Evolutionary conservation across 2,113 vertebrate species (phyloP).

Genomic region (Benitochromis conjunctus): DNA sequence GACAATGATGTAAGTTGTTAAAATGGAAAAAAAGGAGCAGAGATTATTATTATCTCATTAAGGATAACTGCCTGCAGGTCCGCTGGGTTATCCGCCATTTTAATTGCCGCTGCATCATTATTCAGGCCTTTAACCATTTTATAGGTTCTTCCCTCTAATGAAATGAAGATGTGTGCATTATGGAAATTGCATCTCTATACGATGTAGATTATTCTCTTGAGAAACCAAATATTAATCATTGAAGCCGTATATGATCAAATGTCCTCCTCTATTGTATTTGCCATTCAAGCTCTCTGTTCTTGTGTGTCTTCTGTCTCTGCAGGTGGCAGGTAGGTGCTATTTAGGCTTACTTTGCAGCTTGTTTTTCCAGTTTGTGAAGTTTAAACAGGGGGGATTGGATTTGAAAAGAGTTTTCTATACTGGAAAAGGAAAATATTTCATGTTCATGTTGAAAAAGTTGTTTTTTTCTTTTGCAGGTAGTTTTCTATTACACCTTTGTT

Average conservation of each 20-base stretch:
- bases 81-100: constrained; percentile 41
- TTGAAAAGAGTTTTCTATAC: background rate
- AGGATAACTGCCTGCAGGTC: constrained; percentile 45
- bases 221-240: background rate
- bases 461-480: background rate
- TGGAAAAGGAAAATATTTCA: background rate
- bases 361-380: background rate
- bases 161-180: constrained; percentile 12
- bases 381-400: background rate
- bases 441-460: background rate
- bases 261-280: background rate
- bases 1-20: background rate
- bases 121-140: constrained; percentile 33
- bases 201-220: constrained; percentile 6
- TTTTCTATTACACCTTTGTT: background rate
- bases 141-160: constrained; percentile 21
- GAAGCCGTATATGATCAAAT: background rate
- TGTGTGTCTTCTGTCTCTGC: background rate
- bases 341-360: background rate
- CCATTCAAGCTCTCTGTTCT: background rate
- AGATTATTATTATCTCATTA: constrained; percentile 50
- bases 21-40: background rate
- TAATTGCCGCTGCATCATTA: constrained; percentile 46
- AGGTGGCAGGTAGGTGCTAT: background rate
- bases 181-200: constrained; percentile 19